These are phyloP conservation scores for Amia ocellicauda DNA, from an alignment of 2,113 vertebrate species.

Conservation along the genomic window DNA sequence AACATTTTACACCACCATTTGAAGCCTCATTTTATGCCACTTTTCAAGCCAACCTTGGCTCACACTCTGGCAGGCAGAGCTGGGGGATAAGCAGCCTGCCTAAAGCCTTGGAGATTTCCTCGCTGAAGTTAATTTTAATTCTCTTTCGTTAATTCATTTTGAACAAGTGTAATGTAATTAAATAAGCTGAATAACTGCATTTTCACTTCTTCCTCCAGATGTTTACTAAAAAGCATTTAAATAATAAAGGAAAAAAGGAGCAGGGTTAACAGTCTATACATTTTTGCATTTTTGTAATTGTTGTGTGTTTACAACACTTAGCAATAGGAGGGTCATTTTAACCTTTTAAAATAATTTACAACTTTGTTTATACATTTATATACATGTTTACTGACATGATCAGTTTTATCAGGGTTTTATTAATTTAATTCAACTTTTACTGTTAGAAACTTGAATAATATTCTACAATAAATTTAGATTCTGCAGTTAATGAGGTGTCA, in stretches of 20 bases:
- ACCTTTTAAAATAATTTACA: too few species aligned
- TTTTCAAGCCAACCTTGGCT: slow-evolving; percentile 2
- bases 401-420: too few species aligned
- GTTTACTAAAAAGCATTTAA: neutral
- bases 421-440: too few species aligned
- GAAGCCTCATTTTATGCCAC: neutral
- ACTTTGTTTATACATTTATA: too few species aligned
- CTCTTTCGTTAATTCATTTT: neutral
- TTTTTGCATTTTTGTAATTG: too few species aligned
- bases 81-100: neutral
- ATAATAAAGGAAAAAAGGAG: neutral
- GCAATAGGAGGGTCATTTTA: too few species aligned
- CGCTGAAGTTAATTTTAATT: neutral
- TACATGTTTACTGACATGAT: too few species aligned
- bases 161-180: neutral
- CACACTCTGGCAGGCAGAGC: neutral
- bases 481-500: too few species aligned
- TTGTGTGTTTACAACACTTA: too few species aligned
- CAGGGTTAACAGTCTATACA: neutral
- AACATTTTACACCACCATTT: too few species aligned
- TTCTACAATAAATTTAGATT: too few species aligned
- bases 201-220: neutral
- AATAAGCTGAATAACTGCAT: neutral
- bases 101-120: neutral
- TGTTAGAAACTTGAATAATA: too few species aligned